Evolutionary conservation across 2,888 invertebrate genomes (phyloP).

Genomic region (Xanthia icteritia): DNA sequence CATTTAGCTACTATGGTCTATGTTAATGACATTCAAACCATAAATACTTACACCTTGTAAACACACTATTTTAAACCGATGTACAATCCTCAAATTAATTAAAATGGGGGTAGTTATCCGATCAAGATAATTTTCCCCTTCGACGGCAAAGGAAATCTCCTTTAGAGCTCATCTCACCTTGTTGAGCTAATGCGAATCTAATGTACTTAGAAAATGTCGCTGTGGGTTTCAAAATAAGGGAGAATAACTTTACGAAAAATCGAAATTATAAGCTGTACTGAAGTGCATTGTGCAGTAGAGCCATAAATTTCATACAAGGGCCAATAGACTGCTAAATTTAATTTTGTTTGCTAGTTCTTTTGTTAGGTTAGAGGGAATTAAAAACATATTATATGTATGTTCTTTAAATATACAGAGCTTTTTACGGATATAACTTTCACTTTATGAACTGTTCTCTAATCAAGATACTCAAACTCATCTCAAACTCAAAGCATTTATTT

Average conservation of each 20-base stretch:
- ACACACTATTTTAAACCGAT: constrained; percentile 18
- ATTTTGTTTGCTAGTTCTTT: background rate
- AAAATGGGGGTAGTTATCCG: constrained; percentile 75
- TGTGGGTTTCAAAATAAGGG: constrained; percentile 20
- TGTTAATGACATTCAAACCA: no score
- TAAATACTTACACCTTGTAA: constrained; percentile 3
- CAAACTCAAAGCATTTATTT: no score
- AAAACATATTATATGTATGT: background rate
- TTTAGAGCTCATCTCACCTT: constrained; percentile 68
- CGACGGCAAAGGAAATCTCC: constrained; percentile 79
- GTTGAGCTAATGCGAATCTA: constrained; percentile 54
- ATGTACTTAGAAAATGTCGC: constrained; percentile 44
- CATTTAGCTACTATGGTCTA: background rate
- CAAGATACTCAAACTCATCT: no score
- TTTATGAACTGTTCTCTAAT: background rate
- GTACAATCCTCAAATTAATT: constrained; percentile 73
- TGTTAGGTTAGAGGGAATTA: background rate
- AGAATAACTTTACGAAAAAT: background rate
- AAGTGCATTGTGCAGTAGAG: background rate
- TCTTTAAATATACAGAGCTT: background rate
- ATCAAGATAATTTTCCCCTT: constrained; percentile 83
- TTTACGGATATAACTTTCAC: no score
- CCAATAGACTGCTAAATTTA: no score
- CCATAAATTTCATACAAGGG: no score
- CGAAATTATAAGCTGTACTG: background rate